Evolutionary conservation across 1,140 invertebrate genomes (phyloP), one percentile per base, ranked within the genome.

Genomic region (Homarus americanus): DNA sequence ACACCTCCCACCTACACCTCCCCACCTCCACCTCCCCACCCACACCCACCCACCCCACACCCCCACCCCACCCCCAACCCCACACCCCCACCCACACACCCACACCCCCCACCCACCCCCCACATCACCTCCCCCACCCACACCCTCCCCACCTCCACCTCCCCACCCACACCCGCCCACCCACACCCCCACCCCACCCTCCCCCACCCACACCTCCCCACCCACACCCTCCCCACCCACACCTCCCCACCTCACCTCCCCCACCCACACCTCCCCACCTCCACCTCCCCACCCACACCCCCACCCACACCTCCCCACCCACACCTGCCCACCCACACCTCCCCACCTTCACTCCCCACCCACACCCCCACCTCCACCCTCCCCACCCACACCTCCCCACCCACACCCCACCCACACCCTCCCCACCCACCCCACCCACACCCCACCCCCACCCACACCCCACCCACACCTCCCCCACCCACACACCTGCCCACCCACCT

Each of bases 251-350:
- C 38, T 17, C 1, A 49, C 12, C 3, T 2, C 58, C 17, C 69
- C n/a, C n/a, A n/a, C n/a, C n/a, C n/a, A n/a, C n/a, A n/a, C n/a
- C n/a, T n/a, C n/a, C n/a, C 7, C 17, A 28, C 32, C 36, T 1
- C 12, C 24, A 32, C 1, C 41, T 72, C 32, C 24, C 49, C 58
- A 12, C 17, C n/a, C 38, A 20, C 28, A n/a, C 0, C 28, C 3
- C 1, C 72, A 24, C 17, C 24, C n/a, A 9, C 87, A 90, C 80
- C 87, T 9, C 87, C 87, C 0, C 87, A n/a, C n/a, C n/a, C n/a
- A n/a, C n/a, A n/a, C 36, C 40, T 38, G 53, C 34, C 12, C 79
- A 15, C 53, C 79, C 58, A 41, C n/a, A 0, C 40, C 28, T 82
- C 79, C 10, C 20, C 34, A 20, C 38, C 32, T 24, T 76, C 32